A percentile compares a stretch with the other conserved stretches of the same genome.
phyloP scores from a whole-genome alignment of 2,888 invertebrate genomes.

The Andrena flavipes region DNA sequence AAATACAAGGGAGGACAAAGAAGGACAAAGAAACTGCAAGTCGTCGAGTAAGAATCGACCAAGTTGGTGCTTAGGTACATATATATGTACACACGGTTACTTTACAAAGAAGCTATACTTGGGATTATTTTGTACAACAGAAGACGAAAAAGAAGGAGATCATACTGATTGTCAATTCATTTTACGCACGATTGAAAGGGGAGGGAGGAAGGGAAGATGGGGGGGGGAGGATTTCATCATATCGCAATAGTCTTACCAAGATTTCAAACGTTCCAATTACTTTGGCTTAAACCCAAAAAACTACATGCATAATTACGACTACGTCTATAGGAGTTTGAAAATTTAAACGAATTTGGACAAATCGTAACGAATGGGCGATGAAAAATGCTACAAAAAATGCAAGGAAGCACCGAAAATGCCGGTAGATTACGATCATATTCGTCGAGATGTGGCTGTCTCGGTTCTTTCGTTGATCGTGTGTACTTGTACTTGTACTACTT shows the following conservation, averaged over 20 bases:
- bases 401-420: conserved; percentile 12
- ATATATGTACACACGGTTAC: not conserved
- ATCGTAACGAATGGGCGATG: not conserved
- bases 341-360: not conserved
- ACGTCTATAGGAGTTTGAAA: not conserved
- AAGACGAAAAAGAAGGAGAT: not conserved
- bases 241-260: not conserved
- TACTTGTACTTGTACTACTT: not conserved
- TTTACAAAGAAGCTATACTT: not conserved
- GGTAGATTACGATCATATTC: conserved; percentile 14
- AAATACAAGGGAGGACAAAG: not conserved
- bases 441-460: conserved; percentile 22
- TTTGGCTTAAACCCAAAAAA: not conserved
- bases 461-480: conserved; percentile 25
- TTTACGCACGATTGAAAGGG: not conserved
- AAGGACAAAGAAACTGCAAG: conserved; percentile 14
- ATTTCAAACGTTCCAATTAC: not conserved
- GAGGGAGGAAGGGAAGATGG: not conserved
- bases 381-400: not conserved
- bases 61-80: not conserved
- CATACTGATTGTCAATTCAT: not conserved
- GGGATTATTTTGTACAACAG: not conserved
- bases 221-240: not conserved
- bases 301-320: not conserved
- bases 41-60: not conserved